Conservation (phyloP, 2,113 vertebrate species). For the Heptranchias perlo region DNA sequence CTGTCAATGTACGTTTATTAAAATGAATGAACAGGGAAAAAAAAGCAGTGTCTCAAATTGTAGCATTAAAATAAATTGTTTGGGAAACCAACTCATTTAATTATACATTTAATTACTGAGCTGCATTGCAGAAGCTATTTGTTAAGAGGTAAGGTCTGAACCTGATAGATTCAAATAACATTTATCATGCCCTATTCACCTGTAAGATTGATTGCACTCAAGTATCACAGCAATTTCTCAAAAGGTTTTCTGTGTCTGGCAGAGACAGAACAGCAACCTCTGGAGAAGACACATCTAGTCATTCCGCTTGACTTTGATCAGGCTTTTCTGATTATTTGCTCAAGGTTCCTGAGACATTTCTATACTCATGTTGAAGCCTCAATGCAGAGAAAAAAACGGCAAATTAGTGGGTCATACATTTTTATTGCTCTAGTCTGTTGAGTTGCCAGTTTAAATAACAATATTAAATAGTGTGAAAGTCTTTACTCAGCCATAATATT, state of each 20-base stretch:
- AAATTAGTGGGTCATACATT: not conserved
- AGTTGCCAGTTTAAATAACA: not conserved
- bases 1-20: not conserved
- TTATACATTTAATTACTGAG: not conserved
- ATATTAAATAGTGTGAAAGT: not conserved
- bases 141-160: not conserved
- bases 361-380: not conserved
- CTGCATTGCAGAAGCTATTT: not conserved
- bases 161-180: not conserved
- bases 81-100: not conserved
- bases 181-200: not conserved
- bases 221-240: not conserved
- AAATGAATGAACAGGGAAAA: not conserved
- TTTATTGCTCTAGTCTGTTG: not conserved
- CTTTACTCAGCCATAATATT: not conserved
- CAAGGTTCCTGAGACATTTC: slow-evolving; percentile 27
- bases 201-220: not conserved
- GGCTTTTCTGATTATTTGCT: slow-evolving; percentile 38
- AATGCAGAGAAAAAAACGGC: not conserved
- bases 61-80: not conserved
- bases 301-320: slow-evolving; percentile 40
- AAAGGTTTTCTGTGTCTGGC: not conserved
- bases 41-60: not conserved
- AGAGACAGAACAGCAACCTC: not conserved
- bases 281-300: not conserved